A percentile compares a stretch with the other conserved stretches of the same genome.
These are phyloP conservation scores for Drosophila trapezifrons DNA, from an alignment of 1,140 invertebrate genomes.

Conservation along the genomic window DNA sequence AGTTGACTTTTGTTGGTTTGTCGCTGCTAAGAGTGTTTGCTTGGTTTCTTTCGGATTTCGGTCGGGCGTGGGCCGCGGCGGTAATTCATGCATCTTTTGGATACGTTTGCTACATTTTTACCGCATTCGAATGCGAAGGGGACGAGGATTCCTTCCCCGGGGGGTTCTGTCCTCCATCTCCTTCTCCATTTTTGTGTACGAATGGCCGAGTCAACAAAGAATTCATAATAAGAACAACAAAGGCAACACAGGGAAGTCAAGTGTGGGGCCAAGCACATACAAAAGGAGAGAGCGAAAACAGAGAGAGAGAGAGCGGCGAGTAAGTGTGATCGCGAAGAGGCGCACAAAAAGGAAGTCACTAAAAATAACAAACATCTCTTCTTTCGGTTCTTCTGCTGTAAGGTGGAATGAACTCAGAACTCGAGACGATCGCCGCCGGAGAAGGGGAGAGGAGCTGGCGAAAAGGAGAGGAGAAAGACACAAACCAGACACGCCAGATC, in stretches of 20 bases:
- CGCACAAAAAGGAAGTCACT: slow-evolving; percentile 80
- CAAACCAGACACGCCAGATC: slow-evolving; percentile 50
- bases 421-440: slow-evolving; percentile 25
- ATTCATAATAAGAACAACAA: slow-evolving; percentile 48
- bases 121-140: slow-evolving; percentile 3
- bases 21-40: slow-evolving; percentile 42
- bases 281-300: slow-evolving; percentile 25
- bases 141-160: neutral
- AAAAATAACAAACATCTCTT: slow-evolving; percentile 80
- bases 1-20: slow-evolving; percentile 56
- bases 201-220: slow-evolving; percentile 58
- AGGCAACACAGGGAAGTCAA: slow-evolving; percentile 45
- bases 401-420: slow-evolving; percentile 78
- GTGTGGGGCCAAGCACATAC: slow-evolving; percentile 38
- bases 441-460: slow-evolving; percentile 16
- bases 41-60: slow-evolving; percentile 17
- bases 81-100: slow-evolving; percentile 35
- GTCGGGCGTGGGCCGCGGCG: slow-evolving; percentile 47
- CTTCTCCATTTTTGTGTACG: slow-evolving; percentile 44
- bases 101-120: slow-evolving; percentile 42
- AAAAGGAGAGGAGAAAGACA: slow-evolving; percentile 25
- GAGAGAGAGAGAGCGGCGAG: slow-evolving; percentile 17
- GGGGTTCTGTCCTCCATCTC: slow-evolving; percentile 4
- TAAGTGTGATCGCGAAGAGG: slow-evolving; percentile 58
- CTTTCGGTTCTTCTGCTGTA: slow-evolving; percentile 63